Conservation (phyloP, 2,888 invertebrate genomes). For the Pharmacophagus antenor region DNA sequence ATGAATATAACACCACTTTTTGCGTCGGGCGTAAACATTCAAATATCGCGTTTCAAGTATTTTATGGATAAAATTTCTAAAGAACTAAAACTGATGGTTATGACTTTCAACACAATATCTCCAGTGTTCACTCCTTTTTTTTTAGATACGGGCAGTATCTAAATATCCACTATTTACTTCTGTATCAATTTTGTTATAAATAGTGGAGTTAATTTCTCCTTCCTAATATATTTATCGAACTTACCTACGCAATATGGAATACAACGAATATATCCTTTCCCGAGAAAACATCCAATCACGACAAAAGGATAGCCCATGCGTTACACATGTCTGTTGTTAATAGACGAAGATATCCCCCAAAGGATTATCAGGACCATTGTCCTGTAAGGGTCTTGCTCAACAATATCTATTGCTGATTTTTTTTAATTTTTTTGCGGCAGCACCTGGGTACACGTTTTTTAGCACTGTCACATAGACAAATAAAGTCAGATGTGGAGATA, state of each 20-base stretch:
- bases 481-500: slow-evolving; percentile 48
- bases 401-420: slow-evolving; percentile 47
- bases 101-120: too few relatives aligned
- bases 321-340: slow-evolving; percentile 63
- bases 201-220: too few relatives aligned
- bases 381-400: slow-evolving; percentile 39
- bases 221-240: too few relatives aligned
- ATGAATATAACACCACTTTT: too few relatives aligned
- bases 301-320: slow-evolving; percentile 57
- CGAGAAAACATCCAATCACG: slow-evolving; percentile 31
- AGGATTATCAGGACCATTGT: slow-evolving; percentile 50
- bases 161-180: too few relatives aligned
- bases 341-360: slow-evolving; percentile 44
- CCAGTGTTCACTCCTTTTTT: too few relatives aligned
- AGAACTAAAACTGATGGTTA: too few relatives aligned
- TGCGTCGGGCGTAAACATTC: too few relatives aligned
- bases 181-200: too few relatives aligned
- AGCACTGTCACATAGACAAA: slow-evolving; percentile 56
- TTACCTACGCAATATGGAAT: slow-evolving; percentile 26
- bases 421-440: slow-evolving; percentile 42
- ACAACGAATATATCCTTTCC: slow-evolving; percentile 37
- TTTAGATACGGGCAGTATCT: too few relatives aligned
- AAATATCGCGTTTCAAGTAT: too few relatives aligned
- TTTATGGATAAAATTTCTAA: too few relatives aligned
- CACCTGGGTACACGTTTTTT: slow-evolving; percentile 71